These are phyloP conservation scores for Cariama cristata DNA, from an alignment of 2,113 vertebrate genomes.

Conservation along the genomic window DNA sequence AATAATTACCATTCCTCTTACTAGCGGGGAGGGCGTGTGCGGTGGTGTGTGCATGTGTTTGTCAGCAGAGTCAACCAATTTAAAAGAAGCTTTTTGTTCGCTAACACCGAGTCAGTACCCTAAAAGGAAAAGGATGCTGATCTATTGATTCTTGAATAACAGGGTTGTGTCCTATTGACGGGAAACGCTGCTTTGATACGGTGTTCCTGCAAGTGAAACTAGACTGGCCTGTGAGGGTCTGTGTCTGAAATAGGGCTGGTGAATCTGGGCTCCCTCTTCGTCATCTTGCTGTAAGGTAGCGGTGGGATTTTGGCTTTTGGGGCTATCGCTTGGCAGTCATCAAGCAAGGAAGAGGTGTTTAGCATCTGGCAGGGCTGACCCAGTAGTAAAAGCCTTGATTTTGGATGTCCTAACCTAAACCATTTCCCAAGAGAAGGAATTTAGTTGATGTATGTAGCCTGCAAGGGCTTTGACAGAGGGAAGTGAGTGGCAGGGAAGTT, in stretches of 20 bases:
- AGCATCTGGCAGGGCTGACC: background rate
- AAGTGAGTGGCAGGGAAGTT: background rate
- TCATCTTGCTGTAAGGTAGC: background rate
- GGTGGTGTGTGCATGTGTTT: slow-evolving; percentile 30
- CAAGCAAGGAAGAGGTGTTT: background rate
- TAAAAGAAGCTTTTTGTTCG: background rate
- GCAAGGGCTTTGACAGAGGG: background rate
- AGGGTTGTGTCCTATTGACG: background rate
- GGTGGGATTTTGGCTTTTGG: background rate
- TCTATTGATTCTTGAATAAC: background rate
- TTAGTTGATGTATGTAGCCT: background rate
- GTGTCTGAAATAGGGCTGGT: background rate
- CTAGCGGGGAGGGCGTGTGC: background rate
- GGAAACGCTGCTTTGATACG: background rate
- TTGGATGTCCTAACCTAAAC: background rate
- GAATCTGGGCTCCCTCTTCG: background rate
- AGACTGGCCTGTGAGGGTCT: background rate
- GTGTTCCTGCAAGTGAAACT: background rate
- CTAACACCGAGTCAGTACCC: background rate
- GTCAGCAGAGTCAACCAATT: background rate
- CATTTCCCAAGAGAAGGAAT: background rate
- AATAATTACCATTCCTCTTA: slow-evolving; percentile 71
- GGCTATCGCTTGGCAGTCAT: rapidly evolving
- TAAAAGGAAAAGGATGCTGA: background rate
- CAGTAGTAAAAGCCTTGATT: background rate